A percentile compares a stretch with the other conserved stretches of the same genome.
These are phyloP conservation scores for Melanerpes formicivorus DNA, from an alignment of 2,113 vertebrate species.

Conservation along the genomic window DNA sequence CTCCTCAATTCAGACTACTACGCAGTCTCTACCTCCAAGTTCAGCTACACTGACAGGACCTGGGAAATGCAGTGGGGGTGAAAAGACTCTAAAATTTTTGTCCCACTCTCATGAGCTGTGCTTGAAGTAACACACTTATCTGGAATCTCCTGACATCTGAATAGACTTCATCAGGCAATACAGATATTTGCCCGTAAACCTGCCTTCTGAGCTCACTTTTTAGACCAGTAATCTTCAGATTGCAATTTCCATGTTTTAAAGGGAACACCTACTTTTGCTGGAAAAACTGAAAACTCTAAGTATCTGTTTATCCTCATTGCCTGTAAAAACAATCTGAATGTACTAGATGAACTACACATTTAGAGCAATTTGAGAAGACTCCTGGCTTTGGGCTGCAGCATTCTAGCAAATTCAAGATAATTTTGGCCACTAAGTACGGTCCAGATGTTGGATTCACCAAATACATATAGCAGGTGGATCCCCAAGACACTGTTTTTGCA, in stretches of 20 bases:
- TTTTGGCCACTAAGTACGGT: background rate
- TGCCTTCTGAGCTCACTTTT: background rate
- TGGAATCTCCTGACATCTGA: background rate
- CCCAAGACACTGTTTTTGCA: background rate
- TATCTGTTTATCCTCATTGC: background rate
- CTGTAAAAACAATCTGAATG: background rate
- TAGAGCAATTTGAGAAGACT: background rate
- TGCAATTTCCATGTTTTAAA: background rate
- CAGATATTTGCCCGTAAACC: background rate
- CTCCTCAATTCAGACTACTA: background rate
- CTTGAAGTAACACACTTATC: background rate
- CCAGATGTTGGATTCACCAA: background rate
- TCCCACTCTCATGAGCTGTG: background rate
- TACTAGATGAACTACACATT: background rate
- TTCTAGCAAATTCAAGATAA: background rate
- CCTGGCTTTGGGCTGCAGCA: background rate
- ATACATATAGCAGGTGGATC: background rate
- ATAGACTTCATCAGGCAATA: background rate
- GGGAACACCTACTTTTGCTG: background rate
- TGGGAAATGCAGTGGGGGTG: background rate
- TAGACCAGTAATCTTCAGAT: background rate
- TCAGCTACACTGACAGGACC: background rate
- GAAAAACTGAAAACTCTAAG: background rate
- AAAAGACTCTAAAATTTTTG: background rate
- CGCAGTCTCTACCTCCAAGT: background rate